Conservation (phyloP, 1,140 invertebrate genomes). For the Psix sp. region DNA sequence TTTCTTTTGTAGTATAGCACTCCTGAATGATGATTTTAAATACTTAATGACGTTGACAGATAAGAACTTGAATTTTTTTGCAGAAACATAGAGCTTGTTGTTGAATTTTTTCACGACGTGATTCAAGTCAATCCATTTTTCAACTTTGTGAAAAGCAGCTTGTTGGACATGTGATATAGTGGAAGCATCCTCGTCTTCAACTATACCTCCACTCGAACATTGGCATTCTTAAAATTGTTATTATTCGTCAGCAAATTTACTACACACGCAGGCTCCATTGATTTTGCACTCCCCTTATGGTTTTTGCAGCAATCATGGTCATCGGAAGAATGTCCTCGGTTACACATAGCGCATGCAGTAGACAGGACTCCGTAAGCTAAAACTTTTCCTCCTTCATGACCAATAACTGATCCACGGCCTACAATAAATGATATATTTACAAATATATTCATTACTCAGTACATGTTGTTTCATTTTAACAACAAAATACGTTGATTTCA, state of each 20-base stretch:
- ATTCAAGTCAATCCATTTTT: conserved; percentile 48
- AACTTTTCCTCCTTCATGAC: conserved; percentile 38
- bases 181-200: conserved; percentile 49
- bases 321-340: conserved; percentile 12
- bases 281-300: conserved; percentile 36
- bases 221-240: conserved; percentile 19
- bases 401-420: conserved; percentile 49
- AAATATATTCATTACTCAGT: neutral
- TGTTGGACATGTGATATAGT: conserved; percentile 33
- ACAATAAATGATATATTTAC: neutral
- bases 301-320: conserved; percentile 38
- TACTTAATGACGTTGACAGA: conserved; percentile 30
- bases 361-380: conserved; percentile 27
- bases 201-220: conserved; percentile 30
- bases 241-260: conserved; percentile 32
- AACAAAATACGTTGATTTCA: neutral
- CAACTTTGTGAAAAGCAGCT: conserved; percentile 5
- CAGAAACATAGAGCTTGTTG: conserved; percentile 19
- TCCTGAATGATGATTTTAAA: conserved; percentile 41
- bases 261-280: conserved; percentile 30
- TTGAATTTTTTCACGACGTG: conserved; percentile 31
- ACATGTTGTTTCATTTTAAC: neutral
- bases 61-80: conserved; percentile 25
- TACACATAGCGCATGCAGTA: conserved; percentile 30
- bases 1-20: conserved; percentile 34